Evolutionary conservation across 2,888 invertebrate species (phyloP).

Genomic region (Agrotis segetum): DNA sequence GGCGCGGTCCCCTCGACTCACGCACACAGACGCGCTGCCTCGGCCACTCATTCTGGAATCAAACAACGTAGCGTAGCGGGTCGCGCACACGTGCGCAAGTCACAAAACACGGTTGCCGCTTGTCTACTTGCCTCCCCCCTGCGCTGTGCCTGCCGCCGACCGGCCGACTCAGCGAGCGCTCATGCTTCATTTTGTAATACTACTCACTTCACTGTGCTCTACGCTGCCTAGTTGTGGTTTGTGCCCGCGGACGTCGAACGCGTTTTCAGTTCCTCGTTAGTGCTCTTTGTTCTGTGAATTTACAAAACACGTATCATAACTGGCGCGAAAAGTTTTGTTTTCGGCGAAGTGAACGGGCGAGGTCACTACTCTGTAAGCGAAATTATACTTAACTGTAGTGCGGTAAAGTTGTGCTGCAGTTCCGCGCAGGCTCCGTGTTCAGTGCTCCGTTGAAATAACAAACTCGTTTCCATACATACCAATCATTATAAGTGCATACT

Average conservation of each 20-base stretch:
- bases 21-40: conserved; percentile 71
- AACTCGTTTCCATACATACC: conserved; percentile 70
- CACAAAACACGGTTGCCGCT: conserved; percentile 74
- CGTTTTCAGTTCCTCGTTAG: conserved; percentile 67
- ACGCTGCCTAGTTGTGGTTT: conserved; percentile 80
- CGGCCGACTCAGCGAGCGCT: conserved; percentile 70
- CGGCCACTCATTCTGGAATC: conserved; percentile 68
- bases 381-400: conserved; percentile 59
- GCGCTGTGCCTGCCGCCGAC: conserved; percentile 66
- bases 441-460: conserved; percentile 76
- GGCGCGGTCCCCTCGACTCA: conserved; percentile 65
- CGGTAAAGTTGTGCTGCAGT: conserved; percentile 69
- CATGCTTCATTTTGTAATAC: conserved; percentile 80
- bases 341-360: conserved; percentile 79
- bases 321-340: conserved; percentile 69
- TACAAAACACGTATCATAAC: conserved; percentile 66
- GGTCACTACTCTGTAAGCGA: conserved; percentile 71
- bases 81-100: conserved; percentile 78
- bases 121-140: conserved; percentile 70
- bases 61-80: conserved; percentile 70
- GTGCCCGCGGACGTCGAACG: conserved; percentile 76
- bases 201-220: conserved; percentile 77
- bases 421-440: conserved; percentile 78
- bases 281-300: conserved; percentile 78
- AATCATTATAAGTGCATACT: conserved; percentile 65